Conservation (phyloP, 2,113 vertebrate genomes). For the Acanthochromis polyacanthus region DNA sequence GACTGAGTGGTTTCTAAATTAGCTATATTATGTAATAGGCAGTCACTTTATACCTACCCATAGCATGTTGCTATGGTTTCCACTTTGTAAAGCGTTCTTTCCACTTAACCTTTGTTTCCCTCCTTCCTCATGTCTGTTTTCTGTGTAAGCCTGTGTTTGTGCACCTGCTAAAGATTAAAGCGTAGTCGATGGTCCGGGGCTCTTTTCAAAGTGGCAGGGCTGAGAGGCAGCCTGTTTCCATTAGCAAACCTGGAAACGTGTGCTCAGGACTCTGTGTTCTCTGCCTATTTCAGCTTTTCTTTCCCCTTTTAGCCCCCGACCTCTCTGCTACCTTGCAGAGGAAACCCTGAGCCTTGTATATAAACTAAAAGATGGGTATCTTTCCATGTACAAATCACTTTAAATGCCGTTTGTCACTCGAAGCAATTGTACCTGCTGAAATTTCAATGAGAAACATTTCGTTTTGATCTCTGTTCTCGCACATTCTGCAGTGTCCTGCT, state of each 20-base stretch:
- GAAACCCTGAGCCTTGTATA: neutral
- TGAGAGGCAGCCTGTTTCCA: conserved; percentile 48
- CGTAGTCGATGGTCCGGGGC: conserved; percentile 42
- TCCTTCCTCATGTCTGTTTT: conserved; percentile 45
- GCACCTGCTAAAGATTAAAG: conserved; percentile 83
- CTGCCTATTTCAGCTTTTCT: conserved; percentile 35
- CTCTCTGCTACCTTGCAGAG: neutral
- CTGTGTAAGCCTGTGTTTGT: conserved; percentile 49
- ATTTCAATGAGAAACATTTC: conserved; percentile 14
- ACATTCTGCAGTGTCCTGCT: conserved; percentile 35
- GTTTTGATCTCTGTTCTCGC: conserved; percentile 18
- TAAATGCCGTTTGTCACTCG: conserved; percentile 17
- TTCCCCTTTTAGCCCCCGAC: neutral
- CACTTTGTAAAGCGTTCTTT: conserved; percentile 52
- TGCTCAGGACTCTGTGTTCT: conserved; percentile 55
- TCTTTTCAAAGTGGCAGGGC: conserved; percentile 62
- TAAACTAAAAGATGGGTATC: conserved; percentile 12
- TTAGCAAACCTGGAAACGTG: conserved; percentile 63
- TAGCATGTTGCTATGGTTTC: conserved; percentile 71
- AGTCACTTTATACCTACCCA: conserved; percentile 56
- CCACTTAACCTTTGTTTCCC: conserved; percentile 68
- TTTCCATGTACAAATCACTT: conserved; percentile 1
- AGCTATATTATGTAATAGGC: conserved; percentile 45
- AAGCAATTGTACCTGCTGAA: neutral
- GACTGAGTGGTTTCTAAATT: conserved; percentile 46